A percentile compares a stretch with the other conserved stretches of the same genome.
Conservation (phyloP, 2,113 vertebrate genomes). For the Ascaphus truei region DNA sequence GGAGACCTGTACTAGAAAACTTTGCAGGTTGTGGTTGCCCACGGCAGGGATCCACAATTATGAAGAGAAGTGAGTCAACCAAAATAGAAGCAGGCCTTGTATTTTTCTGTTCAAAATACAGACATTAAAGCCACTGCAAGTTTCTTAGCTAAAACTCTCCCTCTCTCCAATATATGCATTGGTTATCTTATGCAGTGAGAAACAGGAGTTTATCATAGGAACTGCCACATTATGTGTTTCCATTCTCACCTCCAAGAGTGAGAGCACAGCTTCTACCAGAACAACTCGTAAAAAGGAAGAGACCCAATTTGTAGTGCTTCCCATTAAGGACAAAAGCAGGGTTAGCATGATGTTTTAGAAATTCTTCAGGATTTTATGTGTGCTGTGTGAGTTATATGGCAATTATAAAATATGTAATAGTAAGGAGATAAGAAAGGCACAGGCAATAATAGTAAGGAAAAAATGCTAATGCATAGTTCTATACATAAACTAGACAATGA, state of each 20-base stretch:
- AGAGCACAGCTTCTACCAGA: background rate
- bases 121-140: conserved; percentile 17
- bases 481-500: no score
- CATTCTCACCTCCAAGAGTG: conserved; percentile 8
- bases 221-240: background rate
- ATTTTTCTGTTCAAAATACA: conserved; percentile 12
- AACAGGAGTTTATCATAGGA: background rate
- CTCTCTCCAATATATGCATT: conserved; percentile 6
- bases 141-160: conserved; percentile 8
- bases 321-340: background rate
- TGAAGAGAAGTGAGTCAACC: conserved; percentile 30
- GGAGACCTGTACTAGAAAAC: conserved; percentile 28
- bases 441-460: no score
- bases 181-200: background rate
- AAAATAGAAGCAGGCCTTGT: conserved; percentile 18
- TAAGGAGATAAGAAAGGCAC: no score
- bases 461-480: no score
- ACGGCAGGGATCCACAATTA: conserved; percentile 29
- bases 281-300: background rate
- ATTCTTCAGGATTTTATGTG: no score
- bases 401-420: no score
- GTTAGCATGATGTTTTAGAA: no score
- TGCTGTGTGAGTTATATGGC: no score
- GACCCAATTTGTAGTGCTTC: background rate
- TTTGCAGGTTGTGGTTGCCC: conserved; percentile 22